Conservation (phyloP, 2,888 invertebrate genomes). For the Smittia sp. region DNA sequence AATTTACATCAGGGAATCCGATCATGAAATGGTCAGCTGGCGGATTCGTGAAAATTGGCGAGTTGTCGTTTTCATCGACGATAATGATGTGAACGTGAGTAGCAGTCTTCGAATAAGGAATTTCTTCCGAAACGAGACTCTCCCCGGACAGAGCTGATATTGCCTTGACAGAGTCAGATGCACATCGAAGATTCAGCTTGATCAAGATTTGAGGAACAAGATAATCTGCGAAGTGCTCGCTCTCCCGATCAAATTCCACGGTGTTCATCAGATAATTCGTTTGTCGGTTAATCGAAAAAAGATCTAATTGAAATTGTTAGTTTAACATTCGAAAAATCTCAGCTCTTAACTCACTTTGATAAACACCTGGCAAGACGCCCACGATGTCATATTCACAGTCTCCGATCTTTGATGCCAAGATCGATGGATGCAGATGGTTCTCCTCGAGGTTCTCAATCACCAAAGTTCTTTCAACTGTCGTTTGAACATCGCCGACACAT, state of each 20-base stretch:
- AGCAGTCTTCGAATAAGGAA: constrained; percentile 44
- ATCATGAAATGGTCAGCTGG: constrained; percentile 42
- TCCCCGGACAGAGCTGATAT: background rate
- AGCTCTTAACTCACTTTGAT: constrained; percentile 43
- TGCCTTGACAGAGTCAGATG: background rate
- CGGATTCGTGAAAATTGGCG: constrained; percentile 45
- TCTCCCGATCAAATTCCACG: constrained; percentile 45
- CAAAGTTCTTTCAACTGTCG: constrained; percentile 8
- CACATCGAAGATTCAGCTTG: constrained; percentile 44
- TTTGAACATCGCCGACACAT: background rate
- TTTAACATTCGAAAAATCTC: background rate
- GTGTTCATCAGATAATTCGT: constrained; percentile 45
- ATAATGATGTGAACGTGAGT: constrained; percentile 45
- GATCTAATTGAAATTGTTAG: constrained; percentile 42
- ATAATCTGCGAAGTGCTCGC: constrained; percentile 44
- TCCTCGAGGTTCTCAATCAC: constrained; percentile 18
- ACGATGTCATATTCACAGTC: constrained; percentile 45
- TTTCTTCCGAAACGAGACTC: constrained; percentile 44
- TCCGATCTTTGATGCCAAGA: constrained; percentile 31
- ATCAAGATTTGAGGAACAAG: constrained; percentile 45
- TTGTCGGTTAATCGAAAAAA: constrained; percentile 44
- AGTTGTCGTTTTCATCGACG: constrained; percentile 47
- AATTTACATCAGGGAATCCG: constrained; percentile 45
- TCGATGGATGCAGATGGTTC: background rate
- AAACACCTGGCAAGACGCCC: constrained; percentile 43